Percentiles rank a stretch among this genome's conserved stretches.
phyloP scores from a whole-genome alignment of 1,140 invertebrate species.

The Ips typographus region DNA sequence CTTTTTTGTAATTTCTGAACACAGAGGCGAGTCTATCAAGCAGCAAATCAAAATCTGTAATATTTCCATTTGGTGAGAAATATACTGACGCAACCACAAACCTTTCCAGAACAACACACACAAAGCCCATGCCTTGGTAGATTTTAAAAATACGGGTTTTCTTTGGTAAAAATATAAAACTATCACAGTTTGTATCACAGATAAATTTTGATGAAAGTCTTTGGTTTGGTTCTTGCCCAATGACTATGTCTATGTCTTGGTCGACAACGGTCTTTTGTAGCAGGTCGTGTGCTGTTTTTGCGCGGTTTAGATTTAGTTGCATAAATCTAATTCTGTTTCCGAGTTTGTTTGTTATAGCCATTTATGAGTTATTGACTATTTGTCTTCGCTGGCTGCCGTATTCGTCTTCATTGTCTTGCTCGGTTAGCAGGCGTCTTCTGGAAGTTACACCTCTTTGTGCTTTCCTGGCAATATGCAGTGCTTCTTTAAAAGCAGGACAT shows the following conservation, averaged over 20 bases:
- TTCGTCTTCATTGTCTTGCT: too few relatives aligned
- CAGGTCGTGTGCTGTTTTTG: background rate
- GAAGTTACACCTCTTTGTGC: too few relatives aligned
- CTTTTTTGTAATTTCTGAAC: background rate
- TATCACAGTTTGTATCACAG: background rate
- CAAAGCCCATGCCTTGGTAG: background rate
- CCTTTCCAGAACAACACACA: background rate
- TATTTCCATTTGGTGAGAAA: slow-evolving; percentile 1
- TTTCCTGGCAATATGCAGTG: background rate
- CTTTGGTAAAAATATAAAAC: background rate
- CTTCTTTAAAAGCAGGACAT: background rate
- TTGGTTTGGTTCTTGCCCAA: background rate
- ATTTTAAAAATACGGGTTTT: background rate
- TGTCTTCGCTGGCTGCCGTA: too few relatives aligned
- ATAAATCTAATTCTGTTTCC: background rate
- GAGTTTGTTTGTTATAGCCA: too few relatives aligned
- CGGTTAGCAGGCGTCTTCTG: background rate
- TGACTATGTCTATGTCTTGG: background rate
- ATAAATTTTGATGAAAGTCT: background rate
- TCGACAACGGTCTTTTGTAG: background rate
- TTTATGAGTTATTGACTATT: too few relatives aligned
- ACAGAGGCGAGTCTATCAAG: background rate
- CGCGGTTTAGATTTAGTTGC: background rate
- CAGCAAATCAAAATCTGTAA: background rate
- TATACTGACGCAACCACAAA: background rate